Base-by-base conservation (phyloP, 2,888 invertebrate species). In the Philopedon plagiatum region DNA sequence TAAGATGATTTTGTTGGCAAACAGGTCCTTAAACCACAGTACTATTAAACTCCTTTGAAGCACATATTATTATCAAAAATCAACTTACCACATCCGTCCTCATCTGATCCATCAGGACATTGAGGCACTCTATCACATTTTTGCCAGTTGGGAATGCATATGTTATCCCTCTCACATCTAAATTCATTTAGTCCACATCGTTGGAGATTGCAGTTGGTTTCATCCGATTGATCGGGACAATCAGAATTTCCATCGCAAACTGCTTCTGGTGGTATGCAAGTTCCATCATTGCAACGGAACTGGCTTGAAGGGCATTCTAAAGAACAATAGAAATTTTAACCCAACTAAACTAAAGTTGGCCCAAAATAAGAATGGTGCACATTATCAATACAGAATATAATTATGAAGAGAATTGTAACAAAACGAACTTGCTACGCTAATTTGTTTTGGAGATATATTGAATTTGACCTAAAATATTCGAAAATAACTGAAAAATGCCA, bases 251-350 rank as follows among this genome's bases (percentile, higher is more conserved):
- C 92, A 84, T 98, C 98, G 83, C 98, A 98, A 37, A 93, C 87
- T 97, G 97, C 98, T 11, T 94, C 92, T 84, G 96, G 96, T 77
- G 95, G 90, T 0, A 98, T 91, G 83, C 99, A 99, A 79, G 93
- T 92, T 57, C 91, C 91, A 84, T 97, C 98, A 71, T 88, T 87
- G 84, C 99, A 99, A 75, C 92, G 91, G 87, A 93, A 97, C 86
- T 98, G 94, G 83, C 98, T 97, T 0, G 98, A 97, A 81, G 97
- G 95, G 84, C 98, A 98, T 54, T 18, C 73, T 73, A 51, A 23
- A 65, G n/a, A 46, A 3, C 2, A 9, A n/a, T n/a, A n/a, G n/a
- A n/a, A n/a, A n/a, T n/a, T n/a, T n/a, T n/a, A n/a, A n/a, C n/a
- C n/a, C n/a, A n/a, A n/a, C n/a, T n/a, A n/a, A n/a, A n/a, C n/a